A percentile compares a stretch with the other conserved stretches of the same genome.
These are phyloP conservation scores for Tachyglossus aculeatus DNA, from an alignment of 2,797 vertebrate species.

Conservation along the genomic window DNA sequence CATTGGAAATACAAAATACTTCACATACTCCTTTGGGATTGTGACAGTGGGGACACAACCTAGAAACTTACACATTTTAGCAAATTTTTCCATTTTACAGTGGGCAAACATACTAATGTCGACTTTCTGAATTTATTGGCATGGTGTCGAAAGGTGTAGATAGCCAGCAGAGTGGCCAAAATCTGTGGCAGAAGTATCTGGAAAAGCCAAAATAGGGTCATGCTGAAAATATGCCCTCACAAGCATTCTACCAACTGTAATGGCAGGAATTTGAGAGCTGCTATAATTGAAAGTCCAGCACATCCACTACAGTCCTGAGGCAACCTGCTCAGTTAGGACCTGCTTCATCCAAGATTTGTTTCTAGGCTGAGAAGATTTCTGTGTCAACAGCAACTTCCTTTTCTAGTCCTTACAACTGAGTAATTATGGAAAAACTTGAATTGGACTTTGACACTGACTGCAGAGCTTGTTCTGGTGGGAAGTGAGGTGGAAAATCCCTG, in stretches of 20 bases:
- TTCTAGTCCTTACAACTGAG: not conserved
- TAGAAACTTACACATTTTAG: too few relatives aligned
- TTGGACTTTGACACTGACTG: not conserved
- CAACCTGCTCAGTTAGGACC: not conserved
- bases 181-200: slow-evolving; percentile 24
- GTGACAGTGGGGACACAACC: too few relatives aligned
- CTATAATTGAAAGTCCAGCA: not conserved
- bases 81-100: too few relatives aligned
- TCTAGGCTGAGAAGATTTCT: not conserved
- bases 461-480: too few relatives aligned
- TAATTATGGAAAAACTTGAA: not conserved
- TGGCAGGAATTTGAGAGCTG: not conserved
- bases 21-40: too few relatives aligned
- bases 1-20: too few relatives aligned
- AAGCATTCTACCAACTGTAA: not conserved
- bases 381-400: not conserved
- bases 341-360: not conserved
- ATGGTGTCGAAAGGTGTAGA: too few relatives aligned
- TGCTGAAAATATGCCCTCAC: not conserved
- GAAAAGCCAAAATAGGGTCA: slow-evolving; percentile 8
- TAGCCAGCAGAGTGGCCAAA: not conserved
- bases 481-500: too few relatives aligned
- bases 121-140: too few relatives aligned
- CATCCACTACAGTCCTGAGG: not conserved
- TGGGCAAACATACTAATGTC: too few relatives aligned